These are phyloP conservation scores for Amblyjoppa fuscipennis DNA, from an alignment of 2,888 invertebrate species.

Conservation along the genomic window DNA sequence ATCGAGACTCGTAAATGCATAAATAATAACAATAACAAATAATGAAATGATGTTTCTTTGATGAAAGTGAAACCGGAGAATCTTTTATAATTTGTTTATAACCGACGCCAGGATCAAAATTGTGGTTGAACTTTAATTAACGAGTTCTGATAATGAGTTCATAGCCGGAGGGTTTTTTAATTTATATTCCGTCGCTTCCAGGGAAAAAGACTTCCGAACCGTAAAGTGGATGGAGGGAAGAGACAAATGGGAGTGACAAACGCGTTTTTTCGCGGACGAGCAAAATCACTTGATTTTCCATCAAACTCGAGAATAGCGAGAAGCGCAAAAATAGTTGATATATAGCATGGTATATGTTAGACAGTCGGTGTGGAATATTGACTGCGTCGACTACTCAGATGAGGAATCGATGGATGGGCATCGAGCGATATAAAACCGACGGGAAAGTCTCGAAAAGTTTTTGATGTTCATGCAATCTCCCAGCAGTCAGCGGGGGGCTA, in stretches of 20 bases:
- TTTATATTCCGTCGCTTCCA: slow-evolving; percentile 14
- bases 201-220: background rate
- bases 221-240: background rate
- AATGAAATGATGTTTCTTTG: background rate
- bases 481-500: background rate
- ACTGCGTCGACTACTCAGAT: background rate
- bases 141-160: background rate
- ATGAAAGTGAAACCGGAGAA: background rate
- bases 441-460: slow-evolving; percentile 9
- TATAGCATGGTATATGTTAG: background rate
- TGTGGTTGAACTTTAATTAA: background rate
- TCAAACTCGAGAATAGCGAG: background rate
- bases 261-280: background rate
- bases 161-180: slow-evolving; percentile 2
- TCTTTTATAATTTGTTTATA: slow-evolving; percentile 15
- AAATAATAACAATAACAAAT: background rate
- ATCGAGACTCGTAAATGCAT: background rate
- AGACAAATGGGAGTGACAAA: background rate
- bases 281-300: background rate
- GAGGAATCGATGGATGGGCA: background rate
- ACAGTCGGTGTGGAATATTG: background rate
- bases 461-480: background rate
- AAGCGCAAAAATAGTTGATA: background rate
- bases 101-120: background rate
- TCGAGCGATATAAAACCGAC: background rate